These are phyloP conservation scores for Pyralis farinalis DNA, from an alignment of 2,888 invertebrate genomes.

Conservation along the genomic window DNA sequence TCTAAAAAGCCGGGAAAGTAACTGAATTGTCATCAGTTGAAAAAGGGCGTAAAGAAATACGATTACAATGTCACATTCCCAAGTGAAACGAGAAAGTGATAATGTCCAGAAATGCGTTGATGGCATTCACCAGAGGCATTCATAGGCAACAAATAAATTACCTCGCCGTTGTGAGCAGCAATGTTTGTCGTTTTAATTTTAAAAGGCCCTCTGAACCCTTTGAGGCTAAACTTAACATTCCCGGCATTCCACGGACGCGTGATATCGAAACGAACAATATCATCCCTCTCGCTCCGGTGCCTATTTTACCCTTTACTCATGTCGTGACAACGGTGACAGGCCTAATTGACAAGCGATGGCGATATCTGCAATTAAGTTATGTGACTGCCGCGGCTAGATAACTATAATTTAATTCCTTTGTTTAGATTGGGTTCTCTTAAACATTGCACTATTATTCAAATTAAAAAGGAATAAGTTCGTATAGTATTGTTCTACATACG, in stretches of 20 bases:
- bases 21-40: no score
- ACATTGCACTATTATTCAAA: no score
- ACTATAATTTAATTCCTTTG: no score
- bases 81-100: not conserved
- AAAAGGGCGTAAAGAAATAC: not conserved
- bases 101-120: slow-evolving; percentile 6
- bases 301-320: slow-evolving; percentile 40
- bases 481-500: no score
- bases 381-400: not conserved
- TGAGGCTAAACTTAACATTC: slow-evolving; percentile 67
- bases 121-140: slow-evolving; percentile 18
- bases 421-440: no score
- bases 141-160: slow-evolving; percentile 53
- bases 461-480: no score
- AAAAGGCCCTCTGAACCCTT: slow-evolving; percentile 65
- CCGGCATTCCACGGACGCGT: slow-evolving; percentile 57
- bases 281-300: slow-evolving; percentile 42
- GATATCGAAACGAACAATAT: slow-evolving; percentile 36
- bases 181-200: slow-evolving; percentile 74
- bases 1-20: no score
- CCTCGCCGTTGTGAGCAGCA: slow-evolving; percentile 39
- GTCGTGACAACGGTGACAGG: slow-evolving; percentile 32
- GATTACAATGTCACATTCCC: not conserved
- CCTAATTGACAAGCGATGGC: slow-evolving; percentile 5
- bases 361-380: not conserved